Evolutionary conservation across 2,797 vertebrate genomes (phyloP).

Genomic region (Amblyraja radiata): DNA sequence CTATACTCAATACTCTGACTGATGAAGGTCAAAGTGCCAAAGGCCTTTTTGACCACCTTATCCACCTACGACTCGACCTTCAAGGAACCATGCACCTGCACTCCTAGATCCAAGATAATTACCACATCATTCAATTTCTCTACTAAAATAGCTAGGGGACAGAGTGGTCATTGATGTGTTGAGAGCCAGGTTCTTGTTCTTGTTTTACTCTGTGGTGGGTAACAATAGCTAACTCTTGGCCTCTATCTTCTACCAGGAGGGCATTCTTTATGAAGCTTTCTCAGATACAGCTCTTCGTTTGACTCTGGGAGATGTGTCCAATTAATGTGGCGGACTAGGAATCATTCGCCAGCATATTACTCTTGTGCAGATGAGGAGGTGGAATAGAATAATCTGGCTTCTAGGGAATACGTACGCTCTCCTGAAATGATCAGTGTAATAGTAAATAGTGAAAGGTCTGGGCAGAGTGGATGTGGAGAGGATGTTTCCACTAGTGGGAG

Average conservation of each 20-base stretch:
- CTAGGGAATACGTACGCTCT: too few relatives aligned
- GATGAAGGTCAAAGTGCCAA: too few relatives aligned
- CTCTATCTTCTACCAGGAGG: background rate
- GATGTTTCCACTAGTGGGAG: too few relatives aligned
- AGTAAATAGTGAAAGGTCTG: too few relatives aligned
- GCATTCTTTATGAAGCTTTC: background rate
- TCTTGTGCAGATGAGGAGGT: background rate
- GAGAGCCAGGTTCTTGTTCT: background rate
- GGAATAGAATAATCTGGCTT: background rate
- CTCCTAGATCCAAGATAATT: too few relatives aligned
- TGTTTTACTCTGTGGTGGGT: background rate
- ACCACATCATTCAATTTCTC: background rate
- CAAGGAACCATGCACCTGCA: too few relatives aligned
- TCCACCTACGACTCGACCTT: too few relatives aligned
- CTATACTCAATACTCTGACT: too few relatives aligned
- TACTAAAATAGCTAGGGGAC: background rate
- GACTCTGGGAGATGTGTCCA: background rate
- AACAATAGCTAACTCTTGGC: background rate
- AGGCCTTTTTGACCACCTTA: too few relatives aligned
- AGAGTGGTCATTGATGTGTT: background rate
- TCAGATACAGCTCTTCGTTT: background rate
- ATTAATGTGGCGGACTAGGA: slow-evolving; percentile 1
- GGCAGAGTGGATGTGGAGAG: too few relatives aligned
- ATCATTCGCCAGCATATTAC: background rate
- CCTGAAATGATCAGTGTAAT: background rate